Evolutionary conservation across 2,797 vertebrate genomes (phyloP).

Genomic region (Kryptopterus vitreolus): DNA sequence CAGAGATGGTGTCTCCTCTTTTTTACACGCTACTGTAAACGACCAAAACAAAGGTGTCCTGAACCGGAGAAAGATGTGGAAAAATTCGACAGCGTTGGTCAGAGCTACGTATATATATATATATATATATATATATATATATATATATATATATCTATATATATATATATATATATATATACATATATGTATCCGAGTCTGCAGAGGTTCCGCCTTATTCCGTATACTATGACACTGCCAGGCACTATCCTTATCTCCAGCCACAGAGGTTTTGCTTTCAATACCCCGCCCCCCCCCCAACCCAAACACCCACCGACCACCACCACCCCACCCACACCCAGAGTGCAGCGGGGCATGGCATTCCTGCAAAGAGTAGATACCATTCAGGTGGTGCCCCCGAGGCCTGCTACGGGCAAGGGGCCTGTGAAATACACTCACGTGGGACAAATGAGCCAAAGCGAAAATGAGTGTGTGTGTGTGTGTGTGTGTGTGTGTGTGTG

Average conservation of each 20-base stretch:
- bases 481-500: not conserved
- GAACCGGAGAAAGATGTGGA: not conserved
- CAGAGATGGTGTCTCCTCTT: conserved; percentile 45
- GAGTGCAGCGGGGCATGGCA: conserved; percentile 40
- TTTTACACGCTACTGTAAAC: conserved; percentile 32
- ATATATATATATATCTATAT: no score
- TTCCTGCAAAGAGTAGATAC: conserved; percentile 62
- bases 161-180: no score
- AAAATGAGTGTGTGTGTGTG: not conserved
- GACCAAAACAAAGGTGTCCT: conserved; percentile 14
- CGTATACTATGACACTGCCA: conserved; percentile 45
- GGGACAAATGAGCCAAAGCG: conserved; percentile 44
- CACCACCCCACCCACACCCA: conserved; percentile 29
- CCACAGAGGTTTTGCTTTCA: conserved; percentile 53
- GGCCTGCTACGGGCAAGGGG: conserved; percentile 40
- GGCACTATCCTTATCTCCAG: conserved; percentile 52
- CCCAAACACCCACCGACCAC: conserved; percentile 26
- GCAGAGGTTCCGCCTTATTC: conserved; percentile 3
- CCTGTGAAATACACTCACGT: conserved; percentile 44
- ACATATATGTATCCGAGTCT: conserved; percentile 5
- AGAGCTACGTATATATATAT: no score
- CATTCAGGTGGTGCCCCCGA: conserved; percentile 56
- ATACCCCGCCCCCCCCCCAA: no score
- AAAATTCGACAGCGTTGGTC: conserved; percentile 15
- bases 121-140: no score